Conservation (phyloP, 2,888 invertebrate species). For the Tanypteryx hageni region DNA sequence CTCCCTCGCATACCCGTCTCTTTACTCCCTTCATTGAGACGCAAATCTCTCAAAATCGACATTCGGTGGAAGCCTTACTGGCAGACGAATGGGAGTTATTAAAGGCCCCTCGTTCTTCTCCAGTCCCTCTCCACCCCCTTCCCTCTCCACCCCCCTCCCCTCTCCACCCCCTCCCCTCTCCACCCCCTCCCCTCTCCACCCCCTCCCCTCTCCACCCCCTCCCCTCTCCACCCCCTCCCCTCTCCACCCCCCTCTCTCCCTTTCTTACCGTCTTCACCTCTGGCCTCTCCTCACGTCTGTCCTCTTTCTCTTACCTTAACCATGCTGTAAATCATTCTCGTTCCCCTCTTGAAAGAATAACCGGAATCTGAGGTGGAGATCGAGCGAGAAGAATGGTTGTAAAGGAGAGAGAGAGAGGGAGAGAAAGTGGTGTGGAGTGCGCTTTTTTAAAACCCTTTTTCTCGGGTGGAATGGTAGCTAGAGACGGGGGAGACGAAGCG, state of each 20-base stretch:
- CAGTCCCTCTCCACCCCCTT: neutral
- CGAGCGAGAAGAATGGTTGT: too few species aligned
- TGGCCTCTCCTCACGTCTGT: neutral
- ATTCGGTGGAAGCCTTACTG: slow-evolving; percentile 33
- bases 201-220: too few species aligned
- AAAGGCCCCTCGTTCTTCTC: neutral
- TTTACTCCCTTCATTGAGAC: slow-evolving; percentile 1
- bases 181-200: too few species aligned
- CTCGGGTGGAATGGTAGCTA: neutral
- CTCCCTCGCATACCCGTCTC: neutral
- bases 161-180: neutral
- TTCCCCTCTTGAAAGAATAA: too few species aligned
- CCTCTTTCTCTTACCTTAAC: neutral
- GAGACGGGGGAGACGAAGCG: neutral
- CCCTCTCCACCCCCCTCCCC: neutral
- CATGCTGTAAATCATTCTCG: too few species aligned
- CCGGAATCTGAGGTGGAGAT: too few species aligned
- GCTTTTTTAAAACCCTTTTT: neutral
- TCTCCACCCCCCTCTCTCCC: too few species aligned
- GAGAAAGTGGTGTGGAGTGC: neutral
- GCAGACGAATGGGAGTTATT: neutral
- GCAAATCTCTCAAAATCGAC: slow-evolving; percentile 12
- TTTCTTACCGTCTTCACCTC: neutral
- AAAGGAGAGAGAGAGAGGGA: neutral
- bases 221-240: too few species aligned